These are phyloP conservation scores for Arctopsyche grandis DNA, from an alignment of 1,140 invertebrate species.

Conservation along the genomic window DNA sequence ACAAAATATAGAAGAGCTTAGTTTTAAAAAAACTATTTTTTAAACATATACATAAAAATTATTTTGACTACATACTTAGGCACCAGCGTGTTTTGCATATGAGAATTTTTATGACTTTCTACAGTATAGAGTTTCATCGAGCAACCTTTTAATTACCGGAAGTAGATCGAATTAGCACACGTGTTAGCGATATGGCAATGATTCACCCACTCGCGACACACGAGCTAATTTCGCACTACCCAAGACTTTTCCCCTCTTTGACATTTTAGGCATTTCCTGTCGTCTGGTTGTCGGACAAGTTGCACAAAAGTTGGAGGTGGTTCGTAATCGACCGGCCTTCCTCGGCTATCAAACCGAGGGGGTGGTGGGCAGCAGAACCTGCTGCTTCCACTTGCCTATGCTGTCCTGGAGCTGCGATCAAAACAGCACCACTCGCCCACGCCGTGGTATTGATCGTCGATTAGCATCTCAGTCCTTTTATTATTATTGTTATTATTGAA, in stretches of 20 bases:
- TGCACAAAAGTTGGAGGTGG: not conserved
- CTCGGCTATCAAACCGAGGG: not conserved
- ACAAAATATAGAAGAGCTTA: no score
- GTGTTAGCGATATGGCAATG: not conserved
- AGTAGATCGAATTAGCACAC: not conserved
- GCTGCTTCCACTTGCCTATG: not conserved
- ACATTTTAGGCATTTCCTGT: not conserved
- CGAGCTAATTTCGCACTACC: no score
- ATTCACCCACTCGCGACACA: not conserved
- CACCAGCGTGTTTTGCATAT: no score
- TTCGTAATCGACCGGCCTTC: not conserved
- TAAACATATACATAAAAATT: no score
- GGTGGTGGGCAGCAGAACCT: not conserved
- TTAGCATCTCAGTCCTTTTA: not conserved
- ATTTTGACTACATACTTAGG: no score
- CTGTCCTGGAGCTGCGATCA: not conserved
- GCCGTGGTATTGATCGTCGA: not conserved
- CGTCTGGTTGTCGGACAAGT: no score
- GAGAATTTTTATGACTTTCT: no score
- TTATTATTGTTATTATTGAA: not conserved
- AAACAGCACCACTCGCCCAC: not conserved
- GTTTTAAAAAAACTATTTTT: no score
- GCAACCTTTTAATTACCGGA: not conserved
- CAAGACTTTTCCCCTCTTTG: not conserved
- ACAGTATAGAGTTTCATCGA: not conserved